Percentiles rank a stretch among this genome's conserved stretches.
Evolutionary conservation across 2,113 vertebrate genomes (phyloP).

Genomic region (Cepphus grylle): DNA sequence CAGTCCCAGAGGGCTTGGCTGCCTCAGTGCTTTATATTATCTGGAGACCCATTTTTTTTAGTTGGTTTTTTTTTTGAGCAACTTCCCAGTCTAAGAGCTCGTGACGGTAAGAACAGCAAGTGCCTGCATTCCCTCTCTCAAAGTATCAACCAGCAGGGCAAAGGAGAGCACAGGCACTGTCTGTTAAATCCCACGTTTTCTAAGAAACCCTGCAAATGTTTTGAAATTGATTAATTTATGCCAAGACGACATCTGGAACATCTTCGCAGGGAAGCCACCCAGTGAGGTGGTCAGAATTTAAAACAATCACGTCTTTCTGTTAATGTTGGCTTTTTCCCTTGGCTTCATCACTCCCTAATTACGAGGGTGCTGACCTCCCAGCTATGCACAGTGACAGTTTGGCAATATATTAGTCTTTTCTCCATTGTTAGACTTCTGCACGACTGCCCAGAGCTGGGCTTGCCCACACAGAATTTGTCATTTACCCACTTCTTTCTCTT

Average conservation of each 20-base stretch:
- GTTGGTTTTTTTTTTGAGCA: background rate
- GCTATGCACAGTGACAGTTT: background rate
- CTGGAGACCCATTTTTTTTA: background rate
- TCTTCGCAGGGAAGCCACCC: constrained; percentile 57
- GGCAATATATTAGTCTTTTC: background rate
- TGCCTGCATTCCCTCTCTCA: background rate
- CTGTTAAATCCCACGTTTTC: background rate
- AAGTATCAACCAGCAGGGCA: background rate
- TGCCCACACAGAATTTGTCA: background rate
- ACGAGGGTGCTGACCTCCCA: constrained; percentile 9
- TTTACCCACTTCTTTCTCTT: background rate
- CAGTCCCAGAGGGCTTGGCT: background rate
- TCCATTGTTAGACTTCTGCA: background rate
- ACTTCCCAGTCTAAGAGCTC: background rate
- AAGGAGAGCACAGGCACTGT: background rate
- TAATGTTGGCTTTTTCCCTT: constrained; percentile 10
- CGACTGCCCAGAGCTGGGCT: background rate
- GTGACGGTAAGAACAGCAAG: background rate
- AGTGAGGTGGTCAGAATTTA: constrained; percentile 43
- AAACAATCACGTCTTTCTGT: constrained; percentile 48
- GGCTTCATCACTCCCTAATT: background rate
- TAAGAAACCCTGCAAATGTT: constrained; percentile 29
- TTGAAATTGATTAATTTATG: constrained; percentile 48
- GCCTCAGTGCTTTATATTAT: background rate
- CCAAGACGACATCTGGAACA: constrained; percentile 63